Conservation (phyloP, 2,797 vertebrate genomes). For the Eutrigla gurnardus region DNA sequence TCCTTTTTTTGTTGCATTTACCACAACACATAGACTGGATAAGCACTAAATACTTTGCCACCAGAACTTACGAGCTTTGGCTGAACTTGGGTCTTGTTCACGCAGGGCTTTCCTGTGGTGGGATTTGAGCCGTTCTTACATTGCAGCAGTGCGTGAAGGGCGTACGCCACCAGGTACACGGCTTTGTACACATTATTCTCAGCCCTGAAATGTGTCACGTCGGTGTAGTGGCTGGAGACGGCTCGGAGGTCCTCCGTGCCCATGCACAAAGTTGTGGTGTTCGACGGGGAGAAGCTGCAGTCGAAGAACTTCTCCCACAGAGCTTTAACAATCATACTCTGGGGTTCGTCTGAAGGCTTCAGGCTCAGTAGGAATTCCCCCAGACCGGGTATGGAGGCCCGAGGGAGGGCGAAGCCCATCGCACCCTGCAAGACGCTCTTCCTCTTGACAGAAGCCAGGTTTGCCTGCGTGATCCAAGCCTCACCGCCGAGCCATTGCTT, state of each 20-base stretch:
- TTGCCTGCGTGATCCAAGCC: slow-evolving; percentile 69
- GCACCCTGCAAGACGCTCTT: slow-evolving; percentile 65
- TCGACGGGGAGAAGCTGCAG: slow-evolving; percentile 48
- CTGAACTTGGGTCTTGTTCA: slow-evolving; percentile 60
- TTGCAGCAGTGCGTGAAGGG: slow-evolving; percentile 68
- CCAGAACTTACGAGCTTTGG: slow-evolving; percentile 64
- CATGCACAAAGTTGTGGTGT: slow-evolving; percentile 59
- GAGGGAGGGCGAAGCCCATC: slow-evolving; percentile 72
- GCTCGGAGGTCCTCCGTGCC: slow-evolving; percentile 72
- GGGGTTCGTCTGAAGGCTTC: slow-evolving; percentile 66
- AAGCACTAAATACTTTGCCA: background rate
- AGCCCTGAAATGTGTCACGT: slow-evolving; percentile 63
- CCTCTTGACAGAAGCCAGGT: slow-evolving; percentile 57
- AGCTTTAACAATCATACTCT: slow-evolving; percentile 51
- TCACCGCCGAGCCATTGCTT: slow-evolving; percentile 75
- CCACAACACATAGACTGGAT: background rate
- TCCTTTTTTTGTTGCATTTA: background rate
- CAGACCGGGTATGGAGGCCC: slow-evolving; percentile 64
- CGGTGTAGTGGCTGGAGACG: slow-evolving; percentile 72
- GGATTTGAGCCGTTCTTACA: slow-evolving; percentile 75
- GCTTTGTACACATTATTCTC: slow-evolving; percentile 78
- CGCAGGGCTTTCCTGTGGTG: slow-evolving; percentile 68
- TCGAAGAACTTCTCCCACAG: slow-evolving; percentile 32
- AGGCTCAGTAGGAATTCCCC: slow-evolving; percentile 67
- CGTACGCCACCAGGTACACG: slow-evolving; percentile 72